phyloP scores from a whole-genome alignment of 2,113 vertebrate genomes.

The Myotis lucifugus region DNA sequence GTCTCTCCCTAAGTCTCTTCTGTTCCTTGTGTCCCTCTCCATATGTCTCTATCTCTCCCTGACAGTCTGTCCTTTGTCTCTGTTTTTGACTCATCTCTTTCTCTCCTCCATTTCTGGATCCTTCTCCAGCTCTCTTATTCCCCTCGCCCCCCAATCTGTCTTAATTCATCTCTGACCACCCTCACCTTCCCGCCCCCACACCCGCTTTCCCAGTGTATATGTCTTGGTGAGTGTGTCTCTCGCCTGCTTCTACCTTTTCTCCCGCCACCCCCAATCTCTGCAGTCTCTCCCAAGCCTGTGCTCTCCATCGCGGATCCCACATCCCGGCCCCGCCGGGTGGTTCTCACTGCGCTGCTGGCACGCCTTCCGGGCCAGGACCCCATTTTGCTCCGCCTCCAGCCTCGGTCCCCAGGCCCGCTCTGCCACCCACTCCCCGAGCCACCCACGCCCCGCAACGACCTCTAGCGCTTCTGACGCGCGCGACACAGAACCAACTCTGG shows the following conservation, averaged over 20 bases:
- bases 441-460: constrained; percentile 68
- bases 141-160: not conserved
- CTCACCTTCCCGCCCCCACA: not conserved
- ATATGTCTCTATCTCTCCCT: not conserved
- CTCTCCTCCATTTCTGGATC: not conserved
- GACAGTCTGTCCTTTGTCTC: not conserved
- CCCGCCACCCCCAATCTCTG: not conserved
- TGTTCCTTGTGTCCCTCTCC: not conserved
- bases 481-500: constrained; percentile 28
- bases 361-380: constrained; percentile 38
- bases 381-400: constrained; percentile 54
- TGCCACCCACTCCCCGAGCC: not conserved
- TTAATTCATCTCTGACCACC: not conserved
- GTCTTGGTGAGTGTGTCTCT: not conserved
- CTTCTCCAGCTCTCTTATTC: not conserved
- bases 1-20: not conserved
- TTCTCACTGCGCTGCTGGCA: not conserved
- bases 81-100: constrained; percentile 36
- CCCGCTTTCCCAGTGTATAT: not conserved
- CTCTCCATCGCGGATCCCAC: not conserved
- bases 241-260: not conserved
- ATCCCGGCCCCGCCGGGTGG: not conserved
- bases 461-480: constrained; percentile 56
- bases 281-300: not conserved
- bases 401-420: not conserved